These are phyloP conservation scores for Molanna angustata DNA, from an alignment of 2,888 invertebrate species.

Conservation along the genomic window DNA sequence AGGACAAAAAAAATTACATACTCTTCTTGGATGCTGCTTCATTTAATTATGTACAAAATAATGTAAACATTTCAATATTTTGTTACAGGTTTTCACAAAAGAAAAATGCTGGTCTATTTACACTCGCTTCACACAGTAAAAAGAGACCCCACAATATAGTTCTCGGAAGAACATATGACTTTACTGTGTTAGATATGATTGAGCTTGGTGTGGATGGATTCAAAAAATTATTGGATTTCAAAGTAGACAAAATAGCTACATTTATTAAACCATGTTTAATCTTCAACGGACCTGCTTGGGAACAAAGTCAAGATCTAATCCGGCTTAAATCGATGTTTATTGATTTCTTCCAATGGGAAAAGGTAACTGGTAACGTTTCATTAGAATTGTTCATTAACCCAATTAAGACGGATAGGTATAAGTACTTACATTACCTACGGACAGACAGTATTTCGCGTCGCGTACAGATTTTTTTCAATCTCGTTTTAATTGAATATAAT, in stretches of 20 bases:
- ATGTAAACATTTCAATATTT: background rate
- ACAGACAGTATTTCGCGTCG: too few species aligned
- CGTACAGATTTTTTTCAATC: too few species aligned
- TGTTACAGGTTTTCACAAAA: constrained; percentile 65
- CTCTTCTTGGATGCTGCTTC: too few species aligned
- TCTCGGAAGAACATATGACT: constrained; percentile 86
- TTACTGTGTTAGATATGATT: constrained; percentile 90
- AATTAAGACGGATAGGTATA: too few species aligned
- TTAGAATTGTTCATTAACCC: too few species aligned
- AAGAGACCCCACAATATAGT: constrained; percentile 92
- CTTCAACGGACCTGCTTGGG: constrained; percentile 91
- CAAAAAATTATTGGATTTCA: constrained; percentile 75
- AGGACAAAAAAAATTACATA: background rate
- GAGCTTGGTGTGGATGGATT: constrained; percentile 89
- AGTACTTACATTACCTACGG: too few species aligned
- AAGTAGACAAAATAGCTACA: constrained; percentile 69
- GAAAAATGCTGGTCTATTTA: constrained; percentile 85
- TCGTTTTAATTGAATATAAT: too few species aligned
- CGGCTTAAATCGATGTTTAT: constrained; percentile 84
- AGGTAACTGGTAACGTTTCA: constrained; percentile 45
- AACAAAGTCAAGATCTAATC: constrained; percentile 73
- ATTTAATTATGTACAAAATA: too few species aligned
- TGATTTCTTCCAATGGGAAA: constrained; percentile 90
- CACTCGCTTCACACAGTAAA: constrained; percentile 89
- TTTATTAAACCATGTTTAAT: constrained; percentile 90